Base-by-base conservation (phyloP, 2,797 vertebrate species). In the Sebastes matsubarae region DNA sequence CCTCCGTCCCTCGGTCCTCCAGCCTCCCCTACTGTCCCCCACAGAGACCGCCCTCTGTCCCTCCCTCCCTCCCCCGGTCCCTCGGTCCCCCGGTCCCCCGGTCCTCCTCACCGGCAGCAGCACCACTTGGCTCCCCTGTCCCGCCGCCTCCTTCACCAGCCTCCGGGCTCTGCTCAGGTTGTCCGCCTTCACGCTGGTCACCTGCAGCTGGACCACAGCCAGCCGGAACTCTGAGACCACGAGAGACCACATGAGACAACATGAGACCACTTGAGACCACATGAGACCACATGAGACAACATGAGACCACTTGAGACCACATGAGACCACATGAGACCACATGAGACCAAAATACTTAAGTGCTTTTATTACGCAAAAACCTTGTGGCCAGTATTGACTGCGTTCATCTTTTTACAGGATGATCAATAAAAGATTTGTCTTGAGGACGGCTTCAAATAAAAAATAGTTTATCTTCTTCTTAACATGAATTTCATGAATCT, bases 121-220 rank as follows among this genome's bases (percentile, higher is more conserved):
- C 74, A 99, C 95, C 76, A 99, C 29, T 12, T 96, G 91, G 81
- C 98, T 95, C 75, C 97, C 98, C 75, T 96, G 95, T 2, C 88
- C 88, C 4, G 97, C 96, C 7, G 99, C 98, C 86, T 98, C 95
- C 83, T 92, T 96, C 83, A 99, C 92, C 71, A 99, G 93, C 30
- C 80, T 70, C 80, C 96, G 95, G 54, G 97, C 97, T 77, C 95
- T 92, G 24, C 91, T 93, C 87, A 99, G 90, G 84, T 99, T 99
- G 11, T 98, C 97, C 8, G 96, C 93, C 79, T 99, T 99, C 25
- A 94, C 85, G 68, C 95, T 84, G 16, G 95, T 94, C 13, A 99
- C 97, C 0, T 94, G 96, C 78, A 99, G 95, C 93, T 99, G 99
- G 67, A 99, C 94, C 61, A 99, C 96, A 4, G 97, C 98, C 66